phyloP scores from a whole-genome alignment of 1,140 invertebrate genomes.

The Vollenhovia emeryi region DNA sequence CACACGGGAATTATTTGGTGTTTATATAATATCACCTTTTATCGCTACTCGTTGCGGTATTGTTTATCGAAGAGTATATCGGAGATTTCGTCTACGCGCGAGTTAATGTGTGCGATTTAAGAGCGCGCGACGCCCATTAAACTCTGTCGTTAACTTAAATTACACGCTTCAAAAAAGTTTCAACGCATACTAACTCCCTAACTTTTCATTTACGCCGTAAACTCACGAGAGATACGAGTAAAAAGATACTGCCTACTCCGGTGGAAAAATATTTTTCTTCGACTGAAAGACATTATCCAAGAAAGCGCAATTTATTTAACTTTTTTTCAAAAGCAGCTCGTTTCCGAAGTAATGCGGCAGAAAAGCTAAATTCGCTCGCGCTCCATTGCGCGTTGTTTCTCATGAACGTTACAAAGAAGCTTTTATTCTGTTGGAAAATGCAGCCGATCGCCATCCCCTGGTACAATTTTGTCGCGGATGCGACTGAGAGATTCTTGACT shows the following conservation, averaged over 20 bases:
- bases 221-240: constrained; percentile 33
- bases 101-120: constrained; percentile 28
- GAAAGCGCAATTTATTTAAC: constrained; percentile 23
- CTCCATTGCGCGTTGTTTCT: neutral
- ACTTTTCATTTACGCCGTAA: constrained; percentile 49
- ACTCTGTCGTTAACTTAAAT: constrained; percentile 40
- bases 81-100: neutral
- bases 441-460: neutral
- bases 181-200: constrained; percentile 13
- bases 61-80: neutral
- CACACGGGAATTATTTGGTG: neutral
- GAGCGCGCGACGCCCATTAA: constrained; percentile 18
- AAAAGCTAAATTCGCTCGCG: neutral
- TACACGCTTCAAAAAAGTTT: constrained; percentile 43
- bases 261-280: constrained; percentile 44
- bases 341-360: neutral
- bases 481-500: neutral
- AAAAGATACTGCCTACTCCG: constrained; percentile 29
- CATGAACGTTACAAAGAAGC: neutral
- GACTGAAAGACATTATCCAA: constrained; percentile 4
- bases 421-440: constrained; percentile 8
- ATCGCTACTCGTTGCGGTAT: neutral
- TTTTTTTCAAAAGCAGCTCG: neutral
- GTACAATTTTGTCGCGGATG: neutral
- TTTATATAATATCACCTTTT: neutral